Base-by-base conservation (phyloP, 2,113 vertebrate genomes). In the Arothron firmamentum region DNA sequence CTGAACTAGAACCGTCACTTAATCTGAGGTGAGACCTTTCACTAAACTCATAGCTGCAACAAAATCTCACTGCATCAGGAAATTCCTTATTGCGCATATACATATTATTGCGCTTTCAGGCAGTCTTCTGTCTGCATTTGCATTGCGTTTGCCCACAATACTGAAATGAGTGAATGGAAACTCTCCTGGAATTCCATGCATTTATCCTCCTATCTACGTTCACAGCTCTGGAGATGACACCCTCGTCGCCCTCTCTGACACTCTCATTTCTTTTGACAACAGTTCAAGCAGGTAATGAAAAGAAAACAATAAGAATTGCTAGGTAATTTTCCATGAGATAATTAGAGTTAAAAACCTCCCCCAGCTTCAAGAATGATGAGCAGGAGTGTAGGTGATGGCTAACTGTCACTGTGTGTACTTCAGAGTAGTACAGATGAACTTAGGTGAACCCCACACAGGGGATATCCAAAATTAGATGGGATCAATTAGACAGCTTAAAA, bases 231-330 rank as follows among this genome's bases (percentile, higher is more conserved):
- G 15, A 38, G 57, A 53, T 72, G 72, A 85, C 54, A 72, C 57
- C 0, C 74, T 80, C 15, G 20, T 56, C 5, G 31, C 77, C 52
- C 51, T 84, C 61, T 86, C 77, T 1, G 65, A 82, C 59, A 80
- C 77, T 4, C 73, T 87, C 59, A 66, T 87, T 65, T 63, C 80
- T 45, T 75, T 78, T 8, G 43, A 65, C 50, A 58, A 77, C 16
- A 67, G 62, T 52, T 72, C 80, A 55, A 53, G 56, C 72, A 89
- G 90, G 87, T 90, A 89, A 2, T 16, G 41, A 6, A 4, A 34
- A 62, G 34, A 49, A 21, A 5, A 28, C 34, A 38, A 12, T 38
- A 21, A 59, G 41, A 6, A 70, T 75, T 56, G 18, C 5, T 25
- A 62, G 14, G 43, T 43, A 25, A 25, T 25, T n/a, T 38, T 16